These are phyloP conservation scores for Litocranius walleri DNA, from an alignment of 2,113 vertebrate genomes.

Conservation along the genomic window DNA sequence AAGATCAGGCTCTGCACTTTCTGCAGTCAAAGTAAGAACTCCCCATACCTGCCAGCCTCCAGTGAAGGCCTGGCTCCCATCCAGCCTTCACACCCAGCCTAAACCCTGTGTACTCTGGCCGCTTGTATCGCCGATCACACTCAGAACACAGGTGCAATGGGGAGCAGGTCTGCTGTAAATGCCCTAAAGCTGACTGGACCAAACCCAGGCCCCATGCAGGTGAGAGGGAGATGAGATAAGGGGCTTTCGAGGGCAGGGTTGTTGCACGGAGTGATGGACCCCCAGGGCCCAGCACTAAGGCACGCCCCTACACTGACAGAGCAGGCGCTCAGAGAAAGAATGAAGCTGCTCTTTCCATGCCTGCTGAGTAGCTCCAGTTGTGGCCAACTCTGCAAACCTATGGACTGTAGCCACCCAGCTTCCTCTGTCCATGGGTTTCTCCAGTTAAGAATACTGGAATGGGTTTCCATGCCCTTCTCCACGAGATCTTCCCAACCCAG, in stretches of 20 bases:
- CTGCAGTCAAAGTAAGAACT: neutral
- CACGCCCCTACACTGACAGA: neutral
- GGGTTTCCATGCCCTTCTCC: neutral
- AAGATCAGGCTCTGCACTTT: neutral
- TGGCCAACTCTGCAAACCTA: neutral
- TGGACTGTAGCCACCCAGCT: neutral
- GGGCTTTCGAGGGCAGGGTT: neutral
- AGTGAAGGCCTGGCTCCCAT: neutral
- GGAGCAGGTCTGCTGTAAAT: accelerated
- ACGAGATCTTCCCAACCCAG: neutral
- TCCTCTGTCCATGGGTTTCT: neutral
- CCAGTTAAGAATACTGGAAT: neutral
- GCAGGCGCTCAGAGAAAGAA: neutral
- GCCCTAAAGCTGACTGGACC: neutral
- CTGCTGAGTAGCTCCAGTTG: neutral
- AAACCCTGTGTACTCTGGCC: no score
- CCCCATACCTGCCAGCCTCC: neutral
- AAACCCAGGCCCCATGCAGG: neutral
- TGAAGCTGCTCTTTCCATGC: neutral
- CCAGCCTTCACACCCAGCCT: neutral
- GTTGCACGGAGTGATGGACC: no score
- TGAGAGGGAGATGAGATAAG: accelerated
- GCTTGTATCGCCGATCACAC: accelerated
- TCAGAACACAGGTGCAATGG: accelerated
- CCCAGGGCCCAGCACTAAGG: neutral